phyloP scores from a whole-genome alignment of 2,888 invertebrate species.

The Drosophila seclusa region DNA sequence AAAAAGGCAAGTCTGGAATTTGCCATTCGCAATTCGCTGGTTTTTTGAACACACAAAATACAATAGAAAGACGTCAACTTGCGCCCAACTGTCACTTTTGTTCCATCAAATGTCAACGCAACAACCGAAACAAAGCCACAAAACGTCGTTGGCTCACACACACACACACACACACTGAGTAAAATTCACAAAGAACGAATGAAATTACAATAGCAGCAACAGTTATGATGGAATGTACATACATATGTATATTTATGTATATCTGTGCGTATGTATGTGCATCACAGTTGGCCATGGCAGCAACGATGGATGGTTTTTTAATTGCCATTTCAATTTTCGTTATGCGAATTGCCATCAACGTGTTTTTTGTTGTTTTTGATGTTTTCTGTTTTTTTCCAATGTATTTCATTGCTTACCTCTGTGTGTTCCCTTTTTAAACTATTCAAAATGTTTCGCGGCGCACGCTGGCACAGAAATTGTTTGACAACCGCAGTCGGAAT shows the following conservation, averaged over 20 bases:
- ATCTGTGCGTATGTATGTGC: conserved; percentile 12
- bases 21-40: conserved; percentile 39
- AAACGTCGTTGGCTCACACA: conserved; percentile 61
- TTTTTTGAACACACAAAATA: conserved; percentile 45
- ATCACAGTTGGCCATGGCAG: conserved; percentile 64
- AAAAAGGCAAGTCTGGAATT: conserved; percentile 49
- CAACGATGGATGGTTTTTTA: conserved; percentile 78
- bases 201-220: conserved; percentile 72
- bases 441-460: conserved; percentile 55
- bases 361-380: conserved; percentile 14
- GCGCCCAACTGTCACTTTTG: conserved; percentile 79
- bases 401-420: conserved; percentile 20
- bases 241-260: conserved; percentile 11
- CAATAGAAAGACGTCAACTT: conserved; percentile 77
- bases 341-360: conserved; percentile 60
- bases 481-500: conserved; percentile 76
- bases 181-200: conserved; percentile 61
- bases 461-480: conserved; percentile 59
- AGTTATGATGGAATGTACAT: conserved; percentile 31
- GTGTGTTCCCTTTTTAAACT: conserved; percentile 44
- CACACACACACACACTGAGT: conserved; percentile 11
- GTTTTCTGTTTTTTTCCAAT: not conserved
- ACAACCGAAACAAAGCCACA: conserved; percentile 80
- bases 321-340: conserved; percentile 80
- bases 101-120: conserved; percentile 81